Base-by-base conservation (phyloP, 2,113 vertebrate genomes). In the Corydoras sp. region DNA sequence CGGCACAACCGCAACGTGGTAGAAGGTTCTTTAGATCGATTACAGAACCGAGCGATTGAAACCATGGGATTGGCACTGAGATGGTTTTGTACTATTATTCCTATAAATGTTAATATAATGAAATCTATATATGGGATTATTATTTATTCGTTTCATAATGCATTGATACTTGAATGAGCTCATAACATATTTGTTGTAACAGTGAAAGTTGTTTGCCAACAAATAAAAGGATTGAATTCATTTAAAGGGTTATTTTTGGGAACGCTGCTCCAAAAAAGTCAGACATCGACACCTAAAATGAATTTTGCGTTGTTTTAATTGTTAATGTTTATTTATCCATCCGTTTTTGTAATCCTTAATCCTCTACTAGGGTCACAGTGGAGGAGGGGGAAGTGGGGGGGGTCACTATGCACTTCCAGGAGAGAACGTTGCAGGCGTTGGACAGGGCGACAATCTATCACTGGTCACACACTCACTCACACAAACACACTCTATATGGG, bases 141-240 rank as follows among this genome's bases (percentile, higher is more conserved):
- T 97, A 96, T 95, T 95, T 93, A 94, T 97, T 93, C 93, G 93
- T 80, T 98, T 98, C 97, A 93, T 98, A 43, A 97, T 80, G 93
- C 92, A 93, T 94, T 91, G 88, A 90, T 87, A 94, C 91, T 91
- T 93, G 91, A 93, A 96, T 94, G 95, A 95, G 92, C 93, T 95
- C 95, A 95, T 96, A 95, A 97, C 95, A 97, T 98, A 96, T 94
- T 95, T 96, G 96, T 98, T 98, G 96, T 98, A 96, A 97, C 94
- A 98, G 96, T 98, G 95, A 93, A 94, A 94, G 92, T 95, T 98
- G 95, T 98, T 97, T 97, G 94, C 95, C 93, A 94, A 98, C 92
- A 94, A 98, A 97, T 98, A 98, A 79, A 98, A 98, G 94, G 92
- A 94, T 92, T 95, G 94, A 95, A 76, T 91, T 90, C 92, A 92